phyloP scores from a whole-genome alignment of 1,140 invertebrate genomes.

The Panagrolaimus sp. region DNA sequence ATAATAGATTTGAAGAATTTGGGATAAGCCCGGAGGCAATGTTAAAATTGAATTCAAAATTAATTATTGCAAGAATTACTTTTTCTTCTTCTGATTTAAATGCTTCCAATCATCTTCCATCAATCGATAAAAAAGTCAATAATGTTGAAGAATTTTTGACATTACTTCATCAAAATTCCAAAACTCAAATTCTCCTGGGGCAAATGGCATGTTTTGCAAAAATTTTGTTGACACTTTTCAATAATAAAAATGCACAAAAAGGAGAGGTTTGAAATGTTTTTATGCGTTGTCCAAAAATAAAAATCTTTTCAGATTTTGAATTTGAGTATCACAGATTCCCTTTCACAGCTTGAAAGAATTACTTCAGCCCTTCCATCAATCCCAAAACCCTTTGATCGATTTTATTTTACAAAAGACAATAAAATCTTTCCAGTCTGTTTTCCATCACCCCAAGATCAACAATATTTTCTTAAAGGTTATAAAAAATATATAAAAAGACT shows the following conservation, averaged over 20 bases:
- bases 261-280: not conserved
- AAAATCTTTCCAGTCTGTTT: constrained; percentile 82
- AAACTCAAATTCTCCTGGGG: not conserved
- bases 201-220: not conserved
- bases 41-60: constrained; percentile 20
- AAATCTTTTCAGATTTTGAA: constrained; percentile 44
- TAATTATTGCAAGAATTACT: constrained; percentile 24
- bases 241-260: not conserved
- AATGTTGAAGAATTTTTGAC: not conserved
- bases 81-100: not conserved
- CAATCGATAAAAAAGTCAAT: not conserved
- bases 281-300: not conserved
- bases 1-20: constrained; percentile 14
- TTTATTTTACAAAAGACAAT: constrained; percentile 61
- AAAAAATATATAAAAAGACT: not conserved
- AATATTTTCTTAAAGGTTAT: constrained; percentile 19
- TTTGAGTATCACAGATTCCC: constrained; percentile 68
- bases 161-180: not conserved
- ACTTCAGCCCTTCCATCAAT: not conserved
- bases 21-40: constrained; percentile 17
- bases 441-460: constrained; percentile 13
- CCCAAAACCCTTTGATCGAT: constrained; percentile 21
- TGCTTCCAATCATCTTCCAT: not conserved
- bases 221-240: not conserved
- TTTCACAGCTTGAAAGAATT: constrained; percentile 72